Evolutionary conservation across 2,797 vertebrate genomes (phyloP), one percentile per base, ranked within the genome.

Genomic region (Pelochelys cantorii): DNA sequence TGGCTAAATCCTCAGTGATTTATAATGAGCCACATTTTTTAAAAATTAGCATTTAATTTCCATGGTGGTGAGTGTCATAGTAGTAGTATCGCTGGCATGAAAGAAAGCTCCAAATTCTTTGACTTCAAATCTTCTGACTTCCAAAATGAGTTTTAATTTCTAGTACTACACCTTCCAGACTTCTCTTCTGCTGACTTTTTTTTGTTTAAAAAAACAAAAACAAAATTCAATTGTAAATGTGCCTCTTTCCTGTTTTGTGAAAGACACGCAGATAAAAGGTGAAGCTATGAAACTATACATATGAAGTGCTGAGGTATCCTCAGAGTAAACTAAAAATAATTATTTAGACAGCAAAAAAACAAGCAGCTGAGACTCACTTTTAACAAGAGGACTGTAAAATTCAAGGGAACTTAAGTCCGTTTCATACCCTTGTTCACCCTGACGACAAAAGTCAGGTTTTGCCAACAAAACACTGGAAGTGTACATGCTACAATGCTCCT

Each of bases 121-220:
- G 80, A 89, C 88, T 93, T 96, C 65, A 86, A 92, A 86, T 85
- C 81, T 78, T 5, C 82, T 91, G 92, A 90, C 83, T 86, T 90
- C 94, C 83, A 90, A 87, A 96, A 12, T 81, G 93, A 84, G 4
- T 90, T 81, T 84, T 93, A 31, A 90, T 96, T 90, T 95, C 80
- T 1, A 84, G 83, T 74, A 86, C 95, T 96, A 95, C 90, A 95
- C 94, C 94, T 95, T 91, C 91, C 94, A 54, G 84, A 75, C 94
- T 96, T 88, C 92, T 68, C 94, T 96, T 88, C 93, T 0, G 90
- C 42, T 95, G 94, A 96, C 96, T 95, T 95, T 94, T 86, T 91
- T 96, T 88, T 90, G 95, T 94, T 71, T 71, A 37, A 22, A 71
- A 37, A 93, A 88, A 92, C 88, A 90, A 42, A 42, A 42, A 42